Evolutionary conservation across 1,140 invertebrate genomes (phyloP), one percentile per base, ranked within the genome.

Genomic region (Temnothorax curvispinosus): DNA sequence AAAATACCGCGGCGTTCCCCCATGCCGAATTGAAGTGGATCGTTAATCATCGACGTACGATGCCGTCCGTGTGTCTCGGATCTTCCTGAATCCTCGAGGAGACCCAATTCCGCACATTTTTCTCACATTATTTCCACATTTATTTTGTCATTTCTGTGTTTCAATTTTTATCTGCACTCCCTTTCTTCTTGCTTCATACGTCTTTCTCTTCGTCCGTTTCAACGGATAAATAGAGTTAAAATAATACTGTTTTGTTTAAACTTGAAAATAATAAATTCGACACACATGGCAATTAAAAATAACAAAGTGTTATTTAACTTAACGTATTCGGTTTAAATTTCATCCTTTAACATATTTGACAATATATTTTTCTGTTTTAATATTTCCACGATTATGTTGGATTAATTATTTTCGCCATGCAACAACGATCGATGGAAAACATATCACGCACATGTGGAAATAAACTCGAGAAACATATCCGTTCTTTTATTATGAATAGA

Each of bases 1-100:
- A 74, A 86, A 88, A 88, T 76, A 86, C 27, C 74, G 69, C 38
- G 54, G 13, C 47, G 41, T 58, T 58, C 18, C 44, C 54, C 54
- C 56, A 35, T 38, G 58, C 62, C 27, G 18, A 74, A 87, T 72
- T 47, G 21, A 54, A 38, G 38, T 7, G 13, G 9, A 13, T 41
- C 44, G 54, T 76, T 60, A 35, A 75, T 60, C 47, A 56, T 47
- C 47, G 54, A 80, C 35, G 54, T 47, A 4, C 47, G 50, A 21
- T 47, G 38, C 44, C 32, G 77, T 47, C 27, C 15, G n/a, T 44
- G 62, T 35, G 62, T 81, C 52, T 44, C 54, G 41, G 9, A 65
- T 3, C 32, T 50, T 58, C 50, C 38, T 32, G 9, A 41, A 60
- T 38, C 15, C 18, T 35, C 38, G 2, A 27, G 11, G 6, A 69